phyloP scores from a whole-genome alignment of 2,113 vertebrate genomes.

The Corythaeola cristata region DNA sequence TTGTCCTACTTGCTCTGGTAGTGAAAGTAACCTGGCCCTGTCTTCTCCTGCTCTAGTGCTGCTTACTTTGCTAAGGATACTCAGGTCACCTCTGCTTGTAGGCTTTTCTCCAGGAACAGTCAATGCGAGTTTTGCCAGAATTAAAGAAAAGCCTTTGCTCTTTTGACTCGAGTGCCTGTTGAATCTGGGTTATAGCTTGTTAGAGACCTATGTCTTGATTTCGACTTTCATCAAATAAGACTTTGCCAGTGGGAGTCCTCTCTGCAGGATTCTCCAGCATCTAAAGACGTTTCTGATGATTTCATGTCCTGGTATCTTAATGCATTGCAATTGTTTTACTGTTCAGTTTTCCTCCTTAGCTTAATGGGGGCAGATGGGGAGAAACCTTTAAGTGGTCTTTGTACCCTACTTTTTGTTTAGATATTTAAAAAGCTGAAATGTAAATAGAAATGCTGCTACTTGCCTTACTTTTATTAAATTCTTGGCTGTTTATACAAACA shows the following conservation, averaged over 20 bases:
- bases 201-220: not conserved
- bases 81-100: not conserved
- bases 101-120: not conserved
- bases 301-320: not conserved
- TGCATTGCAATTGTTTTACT: not conserved
- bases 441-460: not conserved
- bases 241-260: not conserved
- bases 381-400: not conserved
- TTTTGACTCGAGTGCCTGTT: not conserved
- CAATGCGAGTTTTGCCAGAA: not conserved
- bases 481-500: not conserved
- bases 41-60: not conserved
- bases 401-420: not conserved
- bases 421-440: not conserved
- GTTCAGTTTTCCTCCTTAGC: not conserved
- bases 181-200: not conserved
- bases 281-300: rapidly evolving
- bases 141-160: not conserved
- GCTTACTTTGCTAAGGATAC: not conserved
- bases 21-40: not conserved
- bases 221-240: not conserved
- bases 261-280: not conserved
- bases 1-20: not conserved
- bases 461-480: not conserved
- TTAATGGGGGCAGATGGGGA: not conserved